Evolutionary conservation across 1,140 invertebrate species (phyloP), one percentile per base, ranked within the genome.

Genomic region (Dendrolimus kikuchii): DNA sequence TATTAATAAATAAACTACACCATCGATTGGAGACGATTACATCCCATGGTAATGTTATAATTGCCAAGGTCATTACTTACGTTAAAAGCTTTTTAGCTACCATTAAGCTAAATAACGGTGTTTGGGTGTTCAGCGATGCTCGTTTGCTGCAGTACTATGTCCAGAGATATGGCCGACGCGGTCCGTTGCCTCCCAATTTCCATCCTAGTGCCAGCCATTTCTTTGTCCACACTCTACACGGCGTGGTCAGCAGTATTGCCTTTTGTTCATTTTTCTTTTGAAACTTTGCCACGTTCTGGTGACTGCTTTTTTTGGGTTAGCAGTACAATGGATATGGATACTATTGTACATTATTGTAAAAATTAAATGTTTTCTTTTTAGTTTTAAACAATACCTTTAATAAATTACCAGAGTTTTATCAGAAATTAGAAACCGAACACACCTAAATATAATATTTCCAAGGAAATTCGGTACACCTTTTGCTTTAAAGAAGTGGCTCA

Each of bases 71-170:
- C 68, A 63, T 76, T 72, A 81, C 63, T 74, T 77, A 75, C 59
- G 66, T 60, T 59, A 58, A 64, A 58, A 62, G 66, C 68, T 58
- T 71, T 73, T 72, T 77, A n/a, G n/a, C n/a, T n/a, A n/a, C n/a
- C n/a, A 68, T 74, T 78, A 74, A 71, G 71, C 72, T 78, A n/a
- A n/a, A n/a, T 81, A 81, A 78, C 71, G 64, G 66, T 64, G 56
- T 67, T 68, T 62, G 59, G 66, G 64, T 60, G 64, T 61, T 55
- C 63, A 70, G 70, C 66, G 71, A 76, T 72, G 58, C 63, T 62
- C 56, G 64, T 64, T 61, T 59, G 67, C 65, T 68, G 62, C 72
- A 64, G 60, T 62, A 60, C 70, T 62, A 51, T n/a, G 53, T 48
- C 23, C 23, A 51, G 62, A 63, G 59, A 69, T 74, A 68, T 52